phyloP scores from a whole-genome alignment of 2,888 invertebrate genomes.

The Tortricodes alternella region DNA sequence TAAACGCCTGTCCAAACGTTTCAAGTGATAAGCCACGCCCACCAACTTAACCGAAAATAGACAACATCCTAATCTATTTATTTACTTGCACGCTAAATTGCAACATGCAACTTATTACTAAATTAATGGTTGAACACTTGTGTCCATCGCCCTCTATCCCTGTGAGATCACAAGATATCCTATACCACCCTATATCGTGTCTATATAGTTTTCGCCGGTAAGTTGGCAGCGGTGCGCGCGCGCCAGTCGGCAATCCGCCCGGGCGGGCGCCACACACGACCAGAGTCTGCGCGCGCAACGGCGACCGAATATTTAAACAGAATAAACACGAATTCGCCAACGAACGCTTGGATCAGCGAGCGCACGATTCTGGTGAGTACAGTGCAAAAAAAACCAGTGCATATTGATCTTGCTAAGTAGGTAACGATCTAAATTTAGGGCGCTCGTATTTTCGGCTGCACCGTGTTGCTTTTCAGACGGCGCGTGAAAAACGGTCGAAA shows the following conservation, averaged over 20 bases:
- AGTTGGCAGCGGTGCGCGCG: conserved; percentile 40
- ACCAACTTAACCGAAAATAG: too few species aligned
- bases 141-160: too few species aligned
- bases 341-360: conserved; percentile 62
- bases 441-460: conserved; percentile 69
- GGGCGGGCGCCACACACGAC: conserved; percentile 83
- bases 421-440: conserved; percentile 60
- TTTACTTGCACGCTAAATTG: too few species aligned
- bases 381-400: conserved; percentile 25
- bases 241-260: conserved; percentile 80
- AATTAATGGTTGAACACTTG: too few species aligned
- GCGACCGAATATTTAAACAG: conserved; percentile 66
- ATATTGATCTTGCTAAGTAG: conserved; percentile 37
- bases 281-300: conserved; percentile 77
- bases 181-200: too few species aligned
- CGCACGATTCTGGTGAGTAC: conserved; percentile 79
- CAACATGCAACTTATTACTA: too few species aligned
- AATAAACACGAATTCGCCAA: conserved; percentile 67
- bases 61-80: too few species aligned
- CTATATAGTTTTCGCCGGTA: neutral
- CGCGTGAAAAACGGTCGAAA: conserved; percentile 8
- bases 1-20: too few species aligned
- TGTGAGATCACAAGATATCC: too few species aligned
- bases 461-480: conserved; percentile 48
- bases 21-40: too few species aligned